phyloP scores from a whole-genome alignment of 2,797 vertebrate species.

The Malurus leucopterus region DNA sequence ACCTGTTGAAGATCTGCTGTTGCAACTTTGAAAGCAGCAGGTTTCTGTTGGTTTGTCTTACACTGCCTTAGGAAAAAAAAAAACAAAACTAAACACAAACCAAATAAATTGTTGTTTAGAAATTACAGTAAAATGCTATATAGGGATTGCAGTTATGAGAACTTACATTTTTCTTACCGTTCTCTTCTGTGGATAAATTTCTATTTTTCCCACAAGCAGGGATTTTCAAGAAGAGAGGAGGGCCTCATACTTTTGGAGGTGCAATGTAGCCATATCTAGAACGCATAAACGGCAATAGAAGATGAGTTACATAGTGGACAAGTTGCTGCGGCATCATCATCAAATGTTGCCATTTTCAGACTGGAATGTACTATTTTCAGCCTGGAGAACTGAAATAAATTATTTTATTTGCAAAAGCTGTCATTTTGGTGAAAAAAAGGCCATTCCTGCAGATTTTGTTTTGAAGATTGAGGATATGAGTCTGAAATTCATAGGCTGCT shows the following conservation, averaged over 20 bases:
- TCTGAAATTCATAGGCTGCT: not conserved
- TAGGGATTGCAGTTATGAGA: not conserved
- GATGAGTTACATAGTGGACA: not conserved
- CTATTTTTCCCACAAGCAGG: not conserved
- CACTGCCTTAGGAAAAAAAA: rapidly evolving
- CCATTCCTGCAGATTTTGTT: not conserved
- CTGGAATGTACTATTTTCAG: not conserved
- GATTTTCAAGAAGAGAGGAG: not conserved
- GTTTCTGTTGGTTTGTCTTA: not conserved
- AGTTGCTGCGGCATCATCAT: not conserved
- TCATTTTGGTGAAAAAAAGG: not conserved
- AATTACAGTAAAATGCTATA: not conserved
- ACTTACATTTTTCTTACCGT: not conserved
- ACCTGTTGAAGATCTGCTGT: not conserved
- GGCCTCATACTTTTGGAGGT: not conserved
- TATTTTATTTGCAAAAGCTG: not conserved
- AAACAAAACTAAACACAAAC: rapidly evolving
- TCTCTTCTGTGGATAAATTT: not conserved
- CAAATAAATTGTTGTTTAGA: not conserved
- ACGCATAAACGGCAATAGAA: not conserved
- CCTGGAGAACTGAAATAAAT: not conserved
- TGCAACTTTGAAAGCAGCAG: not conserved
- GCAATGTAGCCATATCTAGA: not conserved
- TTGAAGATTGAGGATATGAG: not conserved
- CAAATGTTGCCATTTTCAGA: not conserved